Evolutionary conservation across 2,797 vertebrate genomes (phyloP), one percentile per base, ranked within the genome.

Genomic region (Mus caroli): DNA sequence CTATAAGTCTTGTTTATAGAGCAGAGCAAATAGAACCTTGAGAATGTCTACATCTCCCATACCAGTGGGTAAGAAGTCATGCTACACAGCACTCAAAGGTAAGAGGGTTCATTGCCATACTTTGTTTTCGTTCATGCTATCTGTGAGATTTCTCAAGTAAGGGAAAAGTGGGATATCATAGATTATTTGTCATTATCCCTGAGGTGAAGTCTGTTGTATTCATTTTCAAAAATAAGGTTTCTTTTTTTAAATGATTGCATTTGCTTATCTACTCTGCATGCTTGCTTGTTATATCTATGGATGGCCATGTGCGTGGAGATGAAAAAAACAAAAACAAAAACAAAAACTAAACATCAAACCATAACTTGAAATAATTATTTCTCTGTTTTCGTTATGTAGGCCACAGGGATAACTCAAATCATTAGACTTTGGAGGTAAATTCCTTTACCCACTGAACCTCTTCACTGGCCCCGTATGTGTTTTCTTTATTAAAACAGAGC

Each of bases 401-500:
- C 31, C 24, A 9, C 14, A 62, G 58, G 40, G 15, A 11, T 31
- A 31, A 31, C 58, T 40, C n/a, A 62, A 26, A 62, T 43, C 4
- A 1, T 83, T 8, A 46, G 58, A 4, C 58, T 62, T 46, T 31
- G 15, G 37, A 46, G 31, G 9, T 12, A 43, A 62, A 46, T 62
- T 28, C 6, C 52, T 80, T 80, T 80, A 56, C 17, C 22, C 12
- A 37, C 52, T 58, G 54, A 80, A 56, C 26, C n/a, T 58, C 78
- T 37, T 58, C 11, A 13, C 2, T 37, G 20, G 12, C 20, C 52
- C 34, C 11, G 15, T 22, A 22, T 56, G 34, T 37, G 24, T 19
- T 19, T 56, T 88, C 43, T 58, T 90, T 69, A 76, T 19, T 94
- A 20, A 37, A 90, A 92, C n/a, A 92, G 10, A 76, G 83, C 43